Base-by-base conservation (phyloP, 1,140 invertebrate genomes). In the Trigoniulus corallinus region DNA sequence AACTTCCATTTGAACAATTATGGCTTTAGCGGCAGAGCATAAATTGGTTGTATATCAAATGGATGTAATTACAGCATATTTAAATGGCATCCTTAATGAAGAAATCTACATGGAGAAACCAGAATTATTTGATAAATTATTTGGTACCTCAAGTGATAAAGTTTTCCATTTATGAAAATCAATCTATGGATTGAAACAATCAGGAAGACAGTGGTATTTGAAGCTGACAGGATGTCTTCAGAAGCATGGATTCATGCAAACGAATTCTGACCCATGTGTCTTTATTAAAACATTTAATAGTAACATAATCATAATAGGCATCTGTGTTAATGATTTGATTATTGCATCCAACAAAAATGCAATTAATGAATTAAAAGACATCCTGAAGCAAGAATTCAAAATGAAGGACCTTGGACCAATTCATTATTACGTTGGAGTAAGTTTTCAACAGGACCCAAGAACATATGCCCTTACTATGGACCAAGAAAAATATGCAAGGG, bases 21-120 rank as follows among this genome's bases (percentile, higher is more conserved):
- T 67, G 3, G 53, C 61, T 15, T 0, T 64, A 21, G 57, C 60
- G 10, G 62, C 60, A 2, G 46, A 51, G 39, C 21, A 58, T 21
- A 53, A 62, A 41, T 52, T 60, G 21, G 2, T 55, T n/a, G 51
- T 69, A 53, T 18, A 53, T 46, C 57, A 69, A 53, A 58, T 53
- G 56, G 64, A 53, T 56, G 62, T 59, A 50, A 50, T 48, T 62
- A 58, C 58, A 54, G 54, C 54, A 62, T 57, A 67, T 56, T 54
- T 69, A 4, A 52, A 69, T 54, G 63, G 62, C 3, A 52, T 57
- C 29, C 42, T 70, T 20, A 44, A 65, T 37, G 62, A 63, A 54
- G 61, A 67, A 10, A 62, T 71, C 2, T 69, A 65, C 43, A 61
- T 67, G 57, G 53, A 58, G 49, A 55, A 59, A 52, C 66, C 66